Percentiles rank a stretch among this genome's conserved stretches.
Conservation (phyloP, 1,140 invertebrate species). For the Bombus vancouverensis region DNA sequence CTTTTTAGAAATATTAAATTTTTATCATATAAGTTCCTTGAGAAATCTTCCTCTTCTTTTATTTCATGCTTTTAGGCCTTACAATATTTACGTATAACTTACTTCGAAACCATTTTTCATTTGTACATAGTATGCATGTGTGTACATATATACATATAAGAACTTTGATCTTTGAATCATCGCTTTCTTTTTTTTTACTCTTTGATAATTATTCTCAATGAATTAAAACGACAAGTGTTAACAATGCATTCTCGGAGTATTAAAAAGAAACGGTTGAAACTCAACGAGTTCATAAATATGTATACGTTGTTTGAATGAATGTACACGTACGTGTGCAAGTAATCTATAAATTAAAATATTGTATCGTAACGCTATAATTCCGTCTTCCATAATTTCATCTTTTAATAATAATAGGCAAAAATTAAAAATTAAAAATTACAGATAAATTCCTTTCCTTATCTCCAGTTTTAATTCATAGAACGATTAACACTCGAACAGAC, state of each 20-base stretch:
- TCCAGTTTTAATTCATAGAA: not conserved
- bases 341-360: conserved; percentile 1
- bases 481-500: not conserved
- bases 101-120: not conserved
- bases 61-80: not conserved
- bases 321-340: not conserved
- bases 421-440: not conserved
- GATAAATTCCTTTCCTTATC: not conserved
- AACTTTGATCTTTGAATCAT: not conserved
- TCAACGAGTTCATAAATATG: conserved; percentile 15
- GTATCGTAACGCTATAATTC: not conserved
- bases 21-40: not conserved
- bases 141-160: not conserved
- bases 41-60: not conserved
- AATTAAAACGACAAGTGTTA: conserved; percentile 3
- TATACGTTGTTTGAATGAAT: not conserved
- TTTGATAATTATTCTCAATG: not conserved
- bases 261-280: not conserved
- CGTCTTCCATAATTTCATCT: too few relatives aligned
- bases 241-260: not conserved
- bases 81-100: not conserved
- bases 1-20: not conserved
- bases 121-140: not conserved
- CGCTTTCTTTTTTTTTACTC: not conserved
- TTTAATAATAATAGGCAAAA: too few relatives aligned